phyloP scores from a whole-genome alignment of 2,888 invertebrate species.

The Unio delphinus region DNA sequence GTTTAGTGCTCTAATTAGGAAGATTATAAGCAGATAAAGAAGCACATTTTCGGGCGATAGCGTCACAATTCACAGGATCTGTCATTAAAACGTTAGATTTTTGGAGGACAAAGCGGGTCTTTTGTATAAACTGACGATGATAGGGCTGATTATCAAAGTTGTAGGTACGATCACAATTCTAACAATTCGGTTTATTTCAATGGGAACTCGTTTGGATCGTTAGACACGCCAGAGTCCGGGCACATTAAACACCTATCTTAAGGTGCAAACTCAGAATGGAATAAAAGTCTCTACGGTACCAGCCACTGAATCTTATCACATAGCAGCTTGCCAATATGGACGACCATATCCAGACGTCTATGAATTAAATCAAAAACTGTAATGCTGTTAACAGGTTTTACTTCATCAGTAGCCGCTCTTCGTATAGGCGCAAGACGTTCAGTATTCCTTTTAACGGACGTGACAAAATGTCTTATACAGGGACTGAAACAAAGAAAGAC shows the following conservation, averaged over 20 bases:
- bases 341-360: conserved; percentile 43
- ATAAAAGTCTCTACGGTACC: conserved; percentile 44
- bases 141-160: conserved; percentile 68
- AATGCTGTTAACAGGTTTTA: conserved; percentile 22
- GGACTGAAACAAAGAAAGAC: conserved; percentile 9
- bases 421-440: too few relatives aligned
- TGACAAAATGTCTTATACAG: conserved; percentile 5
- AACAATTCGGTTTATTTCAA: conserved; percentile 28
- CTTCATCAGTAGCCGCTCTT: too few relatives aligned
- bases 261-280: conserved; percentile 36
- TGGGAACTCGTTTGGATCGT: conserved; percentile 22
- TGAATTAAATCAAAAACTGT: conserved; percentile 35
- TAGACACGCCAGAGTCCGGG: conserved; percentile 55
- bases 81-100: too few relatives aligned
- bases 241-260: conserved; percentile 63
- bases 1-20: too few relatives aligned
- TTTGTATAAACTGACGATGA: conserved; percentile 47
- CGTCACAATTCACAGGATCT: too few relatives aligned
- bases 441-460: too few relatives aligned
- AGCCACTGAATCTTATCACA: conserved; percentile 36
- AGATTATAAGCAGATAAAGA: too few relatives aligned
- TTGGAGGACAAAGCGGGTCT: background rate
- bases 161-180: conserved; percentile 58
- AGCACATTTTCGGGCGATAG: too few relatives aligned
- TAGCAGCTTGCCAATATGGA: conserved; percentile 15